phyloP scores from a whole-genome alignment of 1,140 invertebrate genomes.

The Zaprionus africanus region DNA sequence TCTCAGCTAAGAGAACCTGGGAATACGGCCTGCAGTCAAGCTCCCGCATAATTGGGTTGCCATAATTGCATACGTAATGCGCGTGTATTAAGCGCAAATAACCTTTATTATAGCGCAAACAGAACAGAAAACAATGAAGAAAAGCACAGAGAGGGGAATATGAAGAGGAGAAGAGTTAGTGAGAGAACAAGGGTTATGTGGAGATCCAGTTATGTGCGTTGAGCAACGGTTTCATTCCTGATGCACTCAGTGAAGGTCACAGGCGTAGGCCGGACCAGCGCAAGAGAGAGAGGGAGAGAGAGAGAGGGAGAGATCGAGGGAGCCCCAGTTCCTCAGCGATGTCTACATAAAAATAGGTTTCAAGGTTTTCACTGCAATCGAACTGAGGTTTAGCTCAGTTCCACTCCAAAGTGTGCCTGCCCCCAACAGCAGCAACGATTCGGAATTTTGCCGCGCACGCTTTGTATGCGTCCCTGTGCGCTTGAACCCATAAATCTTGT shows the following conservation, averaged over 20 bases:
- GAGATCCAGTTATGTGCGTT: slow-evolving; percentile 50
- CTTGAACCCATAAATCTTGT: slow-evolving; percentile 74
- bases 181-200: background rate
- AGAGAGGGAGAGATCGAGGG: background rate
- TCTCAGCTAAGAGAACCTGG: slow-evolving; percentile 34
- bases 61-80: slow-evolving; percentile 51
- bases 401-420: slow-evolving; percentile 57
- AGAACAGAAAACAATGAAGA: slow-evolving; percentile 24
- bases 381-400: slow-evolving; percentile 13
- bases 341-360: slow-evolving; percentile 75
- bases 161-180: background rate
- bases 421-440: slow-evolving; percentile 30
- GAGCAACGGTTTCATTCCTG: slow-evolving; percentile 65
- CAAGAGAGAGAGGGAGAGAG: slow-evolving; percentile 2
- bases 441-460: slow-evolving; percentile 51
- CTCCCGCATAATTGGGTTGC: slow-evolving; percentile 44
- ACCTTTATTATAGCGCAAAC: slow-evolving; percentile 28
- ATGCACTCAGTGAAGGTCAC: slow-evolving; percentile 62
- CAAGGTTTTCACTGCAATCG: slow-evolving; percentile 60
- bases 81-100: slow-evolving; percentile 43
- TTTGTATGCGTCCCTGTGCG: slow-evolving; percentile 57
- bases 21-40: slow-evolving; percentile 14
- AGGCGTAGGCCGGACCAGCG: slow-evolving; percentile 22
- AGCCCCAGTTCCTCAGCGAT: slow-evolving; percentile 57
- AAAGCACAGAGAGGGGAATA: background rate